A percentile compares a stretch with the other conserved stretches of the same genome.
Conservation (phyloP, 2,797 vertebrate genomes). For the Xiphophorus birchmanni region DNA sequence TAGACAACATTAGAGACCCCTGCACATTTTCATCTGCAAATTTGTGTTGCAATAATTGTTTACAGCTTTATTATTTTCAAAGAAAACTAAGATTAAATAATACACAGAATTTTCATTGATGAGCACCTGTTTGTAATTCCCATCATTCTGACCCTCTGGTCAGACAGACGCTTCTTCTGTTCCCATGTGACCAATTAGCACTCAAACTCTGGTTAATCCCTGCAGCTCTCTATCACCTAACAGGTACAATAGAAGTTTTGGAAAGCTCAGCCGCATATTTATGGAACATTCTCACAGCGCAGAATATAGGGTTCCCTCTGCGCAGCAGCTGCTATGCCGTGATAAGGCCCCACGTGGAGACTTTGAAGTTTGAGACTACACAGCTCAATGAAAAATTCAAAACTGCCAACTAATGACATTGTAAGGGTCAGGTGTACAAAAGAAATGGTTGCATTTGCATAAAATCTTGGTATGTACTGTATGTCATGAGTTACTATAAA, state of each 20-base stretch:
- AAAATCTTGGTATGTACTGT: conserved; percentile 20
- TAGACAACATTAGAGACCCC: conserved; percentile 45
- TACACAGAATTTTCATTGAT: neutral
- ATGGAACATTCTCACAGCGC: conserved; percentile 51
- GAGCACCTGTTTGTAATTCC: conserved; percentile 17
- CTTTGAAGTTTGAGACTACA: conserved; percentile 40
- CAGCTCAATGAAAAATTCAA: conserved; percentile 35
- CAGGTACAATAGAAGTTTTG: conserved; percentile 30
- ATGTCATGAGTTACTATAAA: neutral
- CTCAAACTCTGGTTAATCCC: conserved; percentile 24
- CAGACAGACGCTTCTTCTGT: conserved; percentile 20
- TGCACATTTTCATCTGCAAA: conserved; percentile 39
- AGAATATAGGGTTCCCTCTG: conserved; percentile 38
- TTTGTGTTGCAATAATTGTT: conserved; percentile 15
- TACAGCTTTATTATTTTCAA: conserved; percentile 31
- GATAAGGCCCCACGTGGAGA: conserved; percentile 62
- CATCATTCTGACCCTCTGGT: conserved; percentile 10
- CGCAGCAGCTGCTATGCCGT: conserved; percentile 51
- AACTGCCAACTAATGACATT: conserved; percentile 47
- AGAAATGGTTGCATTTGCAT: conserved; percentile 50
- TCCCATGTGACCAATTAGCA: conserved; percentile 58
- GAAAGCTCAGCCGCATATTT: conserved; percentile 54
- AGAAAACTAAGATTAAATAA: conserved; percentile 4
- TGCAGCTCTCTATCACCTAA: conserved; percentile 39
- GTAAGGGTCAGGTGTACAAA: conserved; percentile 29